These are phyloP conservation scores for Caradrina kadenii DNA, from an alignment of 2,888 invertebrate species.

Conservation along the genomic window DNA sequence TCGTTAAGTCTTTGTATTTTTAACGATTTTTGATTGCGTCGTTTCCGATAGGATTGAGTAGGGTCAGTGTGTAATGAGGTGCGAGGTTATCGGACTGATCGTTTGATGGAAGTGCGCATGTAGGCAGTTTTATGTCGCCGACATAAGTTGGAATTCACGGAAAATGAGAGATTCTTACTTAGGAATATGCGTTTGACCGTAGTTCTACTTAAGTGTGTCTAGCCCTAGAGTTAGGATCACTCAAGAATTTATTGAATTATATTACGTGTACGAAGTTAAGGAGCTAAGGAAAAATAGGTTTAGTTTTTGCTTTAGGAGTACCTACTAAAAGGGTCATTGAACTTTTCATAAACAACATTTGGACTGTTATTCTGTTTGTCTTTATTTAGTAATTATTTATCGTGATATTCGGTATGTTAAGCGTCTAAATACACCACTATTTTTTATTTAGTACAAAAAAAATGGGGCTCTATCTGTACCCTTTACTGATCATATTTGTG, in stretches of 20 bases:
- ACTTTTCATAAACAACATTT: slow-evolving; percentile 6
- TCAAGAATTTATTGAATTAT: slow-evolving; percentile 35
- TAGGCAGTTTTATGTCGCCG: slow-evolving; percentile 42
- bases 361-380: not conserved
- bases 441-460: no score
- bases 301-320: slow-evolving; percentile 11
- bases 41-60: slow-evolving; percentile 57
- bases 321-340: slow-evolving; percentile 5
- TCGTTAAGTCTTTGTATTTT: slow-evolving; percentile 76
- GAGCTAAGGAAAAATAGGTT: slow-evolving; percentile 15
- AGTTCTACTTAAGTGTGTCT: slow-evolving; percentile 40
- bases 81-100: slow-evolving; percentile 49
- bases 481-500: no score
- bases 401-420: slow-evolving; percentile 16
- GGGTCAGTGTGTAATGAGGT: slow-evolving; percentile 60
- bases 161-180: slow-evolving; percentile 39
- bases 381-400: slow-evolving; percentile 5
- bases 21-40: slow-evolving; percentile 68
- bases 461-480: no score
- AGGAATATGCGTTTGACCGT: slow-evolving; percentile 39
- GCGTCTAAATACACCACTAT: no score
- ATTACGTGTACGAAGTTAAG: slow-evolving; percentile 8
- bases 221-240: slow-evolving; percentile 8
- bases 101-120: slow-evolving; percentile 34
- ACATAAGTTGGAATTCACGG: slow-evolving; percentile 48